Percentiles rank a stretch among this genome's conserved stretches.
Conservation (phyloP, 2,797 vertebrate genomes). For the Pipistrellus nathusii region DNA sequence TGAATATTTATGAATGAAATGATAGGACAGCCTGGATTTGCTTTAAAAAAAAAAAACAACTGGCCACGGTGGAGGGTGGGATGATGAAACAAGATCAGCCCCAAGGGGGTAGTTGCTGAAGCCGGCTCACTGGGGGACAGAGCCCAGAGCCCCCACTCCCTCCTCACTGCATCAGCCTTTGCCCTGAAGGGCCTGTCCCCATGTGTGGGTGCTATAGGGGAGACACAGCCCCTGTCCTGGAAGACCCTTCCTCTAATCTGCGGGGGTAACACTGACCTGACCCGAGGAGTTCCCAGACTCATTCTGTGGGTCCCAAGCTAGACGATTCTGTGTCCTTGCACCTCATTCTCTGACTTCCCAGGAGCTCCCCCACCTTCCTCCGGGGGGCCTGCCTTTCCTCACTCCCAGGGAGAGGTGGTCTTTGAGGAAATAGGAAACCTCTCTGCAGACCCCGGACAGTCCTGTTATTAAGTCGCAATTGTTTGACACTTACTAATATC, state of each 20-base stretch:
- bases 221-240: not conserved
- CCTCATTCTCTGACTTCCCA: too few relatives aligned
- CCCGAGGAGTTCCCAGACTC: not conserved
- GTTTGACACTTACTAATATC: not conserved
- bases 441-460: too few relatives aligned
- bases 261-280: not conserved
- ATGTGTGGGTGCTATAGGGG: accelerated
- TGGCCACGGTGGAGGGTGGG: not conserved
- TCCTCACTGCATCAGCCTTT: accelerated
- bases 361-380: too few relatives aligned
- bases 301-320: not conserved
- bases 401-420: too few relatives aligned
- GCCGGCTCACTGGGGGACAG: not conserved
- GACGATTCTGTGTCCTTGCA: not conserved
- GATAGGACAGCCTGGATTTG: not conserved
- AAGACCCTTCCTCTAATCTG: not conserved
- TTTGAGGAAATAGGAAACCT: too few relatives aligned
- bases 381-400: too few relatives aligned
- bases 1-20: conserved; percentile 22
- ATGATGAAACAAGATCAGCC: not conserved
- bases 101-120: too few relatives aligned
- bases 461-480: not conserved
- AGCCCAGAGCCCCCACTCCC: not conserved
- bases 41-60: not conserved
- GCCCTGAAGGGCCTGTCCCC: not conserved